Percentiles rank a stretch among this genome's conserved stretches.
Evolutionary conservation across 2,888 invertebrate genomes (phyloP).

Genomic region (Caenorhabditis sinica): DNA sequence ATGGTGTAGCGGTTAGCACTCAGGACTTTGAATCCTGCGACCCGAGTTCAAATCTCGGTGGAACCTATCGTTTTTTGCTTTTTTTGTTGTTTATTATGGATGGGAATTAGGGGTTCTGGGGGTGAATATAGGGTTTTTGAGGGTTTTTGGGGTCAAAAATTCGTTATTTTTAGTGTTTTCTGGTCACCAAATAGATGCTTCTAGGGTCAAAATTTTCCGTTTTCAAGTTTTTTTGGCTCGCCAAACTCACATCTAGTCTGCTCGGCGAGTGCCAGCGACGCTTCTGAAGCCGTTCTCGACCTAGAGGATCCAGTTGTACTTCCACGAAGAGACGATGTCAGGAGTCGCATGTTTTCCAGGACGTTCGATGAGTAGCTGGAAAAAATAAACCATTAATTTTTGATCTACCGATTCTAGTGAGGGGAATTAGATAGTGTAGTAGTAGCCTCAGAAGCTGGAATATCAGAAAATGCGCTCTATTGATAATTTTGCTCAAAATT

Average conservation of each 20-base stretch:
- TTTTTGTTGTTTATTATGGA: background rate
- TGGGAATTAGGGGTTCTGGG: background rate
- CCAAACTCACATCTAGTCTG: slow-evolving; percentile 73
- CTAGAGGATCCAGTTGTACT: slow-evolving; percentile 27
- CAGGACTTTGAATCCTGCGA: slow-evolving; percentile 77
- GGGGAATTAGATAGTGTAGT: slow-evolving; percentile 1
- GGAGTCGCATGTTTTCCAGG: slow-evolving; percentile 70
- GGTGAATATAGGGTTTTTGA: background rate
- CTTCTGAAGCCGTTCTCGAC: slow-evolving; percentile 65
- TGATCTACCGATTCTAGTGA: background rate
- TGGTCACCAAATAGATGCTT: background rate
- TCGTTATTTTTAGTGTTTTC: background rate
- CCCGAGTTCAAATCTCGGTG: slow-evolving; percentile 75
- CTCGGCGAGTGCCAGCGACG: slow-evolving; percentile 70
- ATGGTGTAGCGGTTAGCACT: slow-evolving; percentile 73
- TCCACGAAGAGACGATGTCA: slow-evolving; percentile 66
- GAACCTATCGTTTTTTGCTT: too few relatives aligned
- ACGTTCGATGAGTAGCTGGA: slow-evolving; percentile 74
- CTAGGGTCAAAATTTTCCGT: background rate
- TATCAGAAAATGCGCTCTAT: background rate
- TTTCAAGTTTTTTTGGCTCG: background rate
- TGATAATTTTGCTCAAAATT: background rate
- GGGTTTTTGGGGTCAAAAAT: background rate
- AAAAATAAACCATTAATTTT: background rate
- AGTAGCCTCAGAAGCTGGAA: background rate